Evolutionary conservation across 2,797 vertebrate genomes (phyloP), one percentile per base, ranked within the genome.

Genomic region (Chloroceryle inda): DNA sequence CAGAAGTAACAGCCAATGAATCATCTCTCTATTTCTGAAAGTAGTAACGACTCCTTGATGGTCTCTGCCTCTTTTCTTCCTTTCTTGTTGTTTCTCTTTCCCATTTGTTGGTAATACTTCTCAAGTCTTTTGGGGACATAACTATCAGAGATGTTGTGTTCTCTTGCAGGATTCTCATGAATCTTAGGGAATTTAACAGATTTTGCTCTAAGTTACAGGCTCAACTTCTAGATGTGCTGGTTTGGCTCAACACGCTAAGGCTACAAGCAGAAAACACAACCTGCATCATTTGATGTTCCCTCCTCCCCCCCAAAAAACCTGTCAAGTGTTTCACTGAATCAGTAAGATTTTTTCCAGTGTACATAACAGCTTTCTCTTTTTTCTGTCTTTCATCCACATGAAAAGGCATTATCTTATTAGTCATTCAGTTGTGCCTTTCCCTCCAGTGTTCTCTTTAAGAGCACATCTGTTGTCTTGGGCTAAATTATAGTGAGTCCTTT

Each of bases 381-480:
- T 73, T n/a, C 31, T 61, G 0, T 86, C 42, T 82, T 63, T 90
- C 59, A 44, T 53, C 29, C 15, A 6, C 0, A 1, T 49, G 37
- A 76, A 79, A 64, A 83, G 42, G 21, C 15, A 0, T 76, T 84
- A 61, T 66, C 79, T 76, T 79, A 62, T 71, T 58, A 24, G 71
- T 55, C 49, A 67, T 45, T 79, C 76, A 5, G 8, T 88, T 84
- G 29, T 90, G 71, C 55, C 31, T 64, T 79, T 89, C 53, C 31
- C 67, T 89, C 55, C 27, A 44, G 47, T 44, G 20, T n/a, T 82
- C 63, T 83, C 55, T 85, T 80, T 37, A 76, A 86, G 44, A 77
- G 44, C 29, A 45, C 87, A 94, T 88, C 86, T 97, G 94, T 92
- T 94, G 71, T 93, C 42, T 52, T 79, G 72, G 47, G 56, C 33